Evolutionary conservation across 2,113 vertebrate genomes (phyloP).

Genomic region (Pomatostomus ruficeps): DNA sequence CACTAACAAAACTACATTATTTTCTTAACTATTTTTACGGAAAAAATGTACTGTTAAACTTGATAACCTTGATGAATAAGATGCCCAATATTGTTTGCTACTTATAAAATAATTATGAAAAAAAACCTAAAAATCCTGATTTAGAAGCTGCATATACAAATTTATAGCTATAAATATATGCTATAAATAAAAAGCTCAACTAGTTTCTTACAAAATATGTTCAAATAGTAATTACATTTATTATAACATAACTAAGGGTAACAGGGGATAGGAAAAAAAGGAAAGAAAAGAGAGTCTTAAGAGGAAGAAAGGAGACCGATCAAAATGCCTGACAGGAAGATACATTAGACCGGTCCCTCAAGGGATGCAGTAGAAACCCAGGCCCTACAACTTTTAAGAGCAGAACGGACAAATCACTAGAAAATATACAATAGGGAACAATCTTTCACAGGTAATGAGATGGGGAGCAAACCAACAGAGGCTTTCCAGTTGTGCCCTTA

Average conservation of each 20-base stretch:
- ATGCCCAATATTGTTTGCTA: not conserved
- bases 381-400: slow-evolving; percentile 41
- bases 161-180: not conserved
- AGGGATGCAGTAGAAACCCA: not conserved
- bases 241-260: not conserved
- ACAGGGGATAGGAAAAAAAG: not conserved
- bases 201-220: not conserved
- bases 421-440: slow-evolving; percentile 43
- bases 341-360: not conserved
- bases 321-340: slow-evolving; percentile 42
- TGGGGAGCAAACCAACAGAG: not conserved
- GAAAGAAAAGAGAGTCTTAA: not conserved
- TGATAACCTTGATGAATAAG: not conserved
- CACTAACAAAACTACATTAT: not conserved
- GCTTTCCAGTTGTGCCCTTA: not conserved
- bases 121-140: not conserved
- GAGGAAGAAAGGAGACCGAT: not conserved
- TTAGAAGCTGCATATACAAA: not conserved
- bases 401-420: slow-evolving; percentile 20
- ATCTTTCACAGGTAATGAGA: slow-evolving; percentile 58
- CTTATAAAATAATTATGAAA: not conserved
- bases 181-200: not conserved
- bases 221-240: not conserved
- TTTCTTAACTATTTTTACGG: not conserved
- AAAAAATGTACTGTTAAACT: not conserved